phyloP scores from a whole-genome alignment of 2,113 vertebrate genomes.

The Lasiurus borealis region DNA sequence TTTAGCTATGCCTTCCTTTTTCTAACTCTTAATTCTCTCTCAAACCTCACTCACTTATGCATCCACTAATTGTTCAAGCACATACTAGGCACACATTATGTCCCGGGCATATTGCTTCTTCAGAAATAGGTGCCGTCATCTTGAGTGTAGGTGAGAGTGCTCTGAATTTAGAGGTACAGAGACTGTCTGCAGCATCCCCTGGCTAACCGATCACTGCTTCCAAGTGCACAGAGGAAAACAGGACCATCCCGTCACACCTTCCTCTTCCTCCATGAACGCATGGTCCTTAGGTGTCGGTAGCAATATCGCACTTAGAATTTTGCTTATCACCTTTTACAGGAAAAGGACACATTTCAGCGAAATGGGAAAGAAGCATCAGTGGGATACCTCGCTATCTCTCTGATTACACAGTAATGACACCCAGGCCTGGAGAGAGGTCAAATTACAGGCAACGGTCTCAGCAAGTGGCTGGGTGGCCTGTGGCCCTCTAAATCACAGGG shows the following conservation, averaged over 20 bases:
- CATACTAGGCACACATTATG: neutral
- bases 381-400: neutral
- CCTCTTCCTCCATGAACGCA: neutral
- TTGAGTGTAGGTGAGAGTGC: neutral
- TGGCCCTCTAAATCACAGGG: neutral
- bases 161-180: too few relatives aligned
- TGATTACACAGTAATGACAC: constrained; percentile 66
- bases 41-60: neutral
- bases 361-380: too few relatives aligned
- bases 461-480: constrained; percentile 2
- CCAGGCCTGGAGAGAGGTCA: neutral
- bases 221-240: too few relatives aligned
- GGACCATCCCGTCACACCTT: too few relatives aligned
- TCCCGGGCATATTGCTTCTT: neutral
- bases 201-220: neutral
- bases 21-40: neutral
- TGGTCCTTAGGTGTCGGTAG: neutral
- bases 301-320: too few relatives aligned
- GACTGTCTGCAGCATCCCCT: neutral
- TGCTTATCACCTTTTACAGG: too few relatives aligned
- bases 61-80: neutral
- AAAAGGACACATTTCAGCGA: too few relatives aligned
- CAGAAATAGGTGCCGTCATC: neutral
- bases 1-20: neutral
- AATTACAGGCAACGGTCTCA: constrained; percentile 57